phyloP scores from a whole-genome alignment of 2,888 invertebrate species.

The Ptilodon capucinus region DNA sequence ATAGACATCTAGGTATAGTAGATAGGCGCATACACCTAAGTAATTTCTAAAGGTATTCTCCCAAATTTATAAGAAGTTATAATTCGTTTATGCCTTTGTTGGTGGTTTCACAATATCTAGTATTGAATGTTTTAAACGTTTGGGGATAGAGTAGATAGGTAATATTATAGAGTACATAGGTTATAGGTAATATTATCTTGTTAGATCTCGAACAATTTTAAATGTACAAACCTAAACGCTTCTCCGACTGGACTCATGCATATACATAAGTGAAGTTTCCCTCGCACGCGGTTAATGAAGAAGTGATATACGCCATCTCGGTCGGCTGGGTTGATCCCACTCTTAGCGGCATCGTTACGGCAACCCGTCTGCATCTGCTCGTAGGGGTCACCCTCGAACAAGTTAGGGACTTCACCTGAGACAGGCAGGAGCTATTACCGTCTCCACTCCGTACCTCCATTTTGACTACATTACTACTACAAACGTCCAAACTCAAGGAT shows the following conservation, averaged over 20 bases:
- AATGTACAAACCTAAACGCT: constrained; percentile 85
- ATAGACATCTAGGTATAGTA: neutral
- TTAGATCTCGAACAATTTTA: neutral
- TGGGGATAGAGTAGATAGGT: too few relatives aligned
- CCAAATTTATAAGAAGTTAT: too few relatives aligned
- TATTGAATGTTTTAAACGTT: too few relatives aligned
- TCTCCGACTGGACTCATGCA: constrained; percentile 97
- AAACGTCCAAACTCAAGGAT: too few relatives aligned
- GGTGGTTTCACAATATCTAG: too few relatives aligned
- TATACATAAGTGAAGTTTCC: constrained; percentile 92
- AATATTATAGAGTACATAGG: too few relatives aligned
- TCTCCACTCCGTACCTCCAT: too few relatives aligned
- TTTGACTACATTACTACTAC: too few relatives aligned
- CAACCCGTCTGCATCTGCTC: constrained; percentile 91
- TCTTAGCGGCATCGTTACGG: constrained; percentile 87
- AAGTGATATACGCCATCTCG: constrained; percentile 93
- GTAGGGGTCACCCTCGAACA: constrained; percentile 93
- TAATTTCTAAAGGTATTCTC: too few relatives aligned
- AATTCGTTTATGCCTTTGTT: too few relatives aligned
- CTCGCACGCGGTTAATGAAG: constrained; percentile 92
- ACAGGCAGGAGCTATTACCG: too few relatives aligned
- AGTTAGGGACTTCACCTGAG: constrained; percentile 93
- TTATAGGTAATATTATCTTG: neutral
- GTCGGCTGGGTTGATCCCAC: constrained; percentile 84
- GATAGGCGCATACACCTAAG: too few relatives aligned